Evolutionary conservation across 2,113 vertebrate species (phyloP).

Genomic region (Aegotheles bennettii): DNA sequence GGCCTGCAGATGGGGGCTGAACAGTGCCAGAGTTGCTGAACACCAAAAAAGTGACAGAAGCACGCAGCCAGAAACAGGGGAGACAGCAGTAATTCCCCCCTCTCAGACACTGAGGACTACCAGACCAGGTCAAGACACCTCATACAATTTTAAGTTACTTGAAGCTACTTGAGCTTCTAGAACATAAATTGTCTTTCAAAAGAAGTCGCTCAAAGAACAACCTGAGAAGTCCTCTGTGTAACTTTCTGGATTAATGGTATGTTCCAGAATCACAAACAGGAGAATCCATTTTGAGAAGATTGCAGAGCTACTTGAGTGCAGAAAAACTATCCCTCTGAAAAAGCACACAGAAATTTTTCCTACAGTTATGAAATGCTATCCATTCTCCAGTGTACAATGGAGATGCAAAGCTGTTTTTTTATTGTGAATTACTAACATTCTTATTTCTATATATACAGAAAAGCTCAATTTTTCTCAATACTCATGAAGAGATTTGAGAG

Average conservation of each 20-base stretch:
- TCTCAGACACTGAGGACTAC: neutral
- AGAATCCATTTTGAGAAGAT: neutral
- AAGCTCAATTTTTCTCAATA: neutral
- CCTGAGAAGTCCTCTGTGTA: neutral
- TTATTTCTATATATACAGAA: neutral
- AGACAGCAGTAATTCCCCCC: neutral
- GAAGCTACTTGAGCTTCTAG: neutral
- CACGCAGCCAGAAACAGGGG: neutral
- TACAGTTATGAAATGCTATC: neutral
- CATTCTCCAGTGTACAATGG: neutral
- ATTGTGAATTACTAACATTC: neutral
- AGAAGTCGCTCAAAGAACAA: neutral
- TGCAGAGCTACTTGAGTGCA: neutral
- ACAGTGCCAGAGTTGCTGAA: fast-evolving
- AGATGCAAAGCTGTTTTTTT: neutral
- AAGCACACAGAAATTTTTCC: neutral
- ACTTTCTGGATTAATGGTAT: neutral
- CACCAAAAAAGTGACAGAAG: neutral
- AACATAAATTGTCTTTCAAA: neutral
- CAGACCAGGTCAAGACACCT: neutral
- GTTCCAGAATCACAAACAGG: neutral
- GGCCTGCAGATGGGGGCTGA: neutral
- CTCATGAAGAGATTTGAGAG: neutral
- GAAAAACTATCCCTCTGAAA: neutral
- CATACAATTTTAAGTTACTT: neutral